Evolutionary conservation across 2,113 vertebrate genomes (phyloP), one percentile per base, ranked within the genome.

Genomic region (Nanorana parkeri): DNA sequence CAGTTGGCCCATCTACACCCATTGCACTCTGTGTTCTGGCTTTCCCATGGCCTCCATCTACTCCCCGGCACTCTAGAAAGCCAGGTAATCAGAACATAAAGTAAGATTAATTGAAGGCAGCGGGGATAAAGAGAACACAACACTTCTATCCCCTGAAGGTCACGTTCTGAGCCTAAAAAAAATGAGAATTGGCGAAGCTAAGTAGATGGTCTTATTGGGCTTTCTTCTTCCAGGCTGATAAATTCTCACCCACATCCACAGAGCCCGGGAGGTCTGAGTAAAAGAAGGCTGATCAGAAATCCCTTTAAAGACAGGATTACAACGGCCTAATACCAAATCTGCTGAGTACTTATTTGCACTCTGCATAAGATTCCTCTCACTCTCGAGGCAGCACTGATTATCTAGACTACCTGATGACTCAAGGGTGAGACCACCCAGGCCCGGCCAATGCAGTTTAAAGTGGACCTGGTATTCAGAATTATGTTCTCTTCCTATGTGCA

Each of bases 341-440:
- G 63, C 84, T 84, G 87, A 87, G 83, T 85, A 41, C 77, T 47
- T 87, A 84, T 87, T 85, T 89, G 78, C 13, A 47, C 77, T 87
- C 81, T 2, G 26, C 36, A 85, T 85, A 84, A 80, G 4, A 63
- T 23, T 55, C 67, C 78, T 85, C 86, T 58, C 52, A 61, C 77
- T 87, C 87, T 63, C 41, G 52, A 52, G 52, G 52, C 84, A 87
- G 47, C 41, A 20, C 17, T 19, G 60, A 26, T 80, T 71, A 80
- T 80, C 78, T n/a, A n/a, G n/a, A n/a, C n/a, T 80, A 21, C 20
- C 86, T 81, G 85, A 61, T 84, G 85, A 8, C 19, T 52, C 85
- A 83, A 78, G 64, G 74, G 41, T 47, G 16, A 36, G 23, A 54
- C 16, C 10, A 16, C 54, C 36, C 3, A 28, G 20, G 3, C 15